A percentile compares a stretch with the other conserved stretches of the same genome.
Evolutionary conservation across 2,888 invertebrate genomes (phyloP).

Genomic region (Perizoma flavofasciatum): DNA sequence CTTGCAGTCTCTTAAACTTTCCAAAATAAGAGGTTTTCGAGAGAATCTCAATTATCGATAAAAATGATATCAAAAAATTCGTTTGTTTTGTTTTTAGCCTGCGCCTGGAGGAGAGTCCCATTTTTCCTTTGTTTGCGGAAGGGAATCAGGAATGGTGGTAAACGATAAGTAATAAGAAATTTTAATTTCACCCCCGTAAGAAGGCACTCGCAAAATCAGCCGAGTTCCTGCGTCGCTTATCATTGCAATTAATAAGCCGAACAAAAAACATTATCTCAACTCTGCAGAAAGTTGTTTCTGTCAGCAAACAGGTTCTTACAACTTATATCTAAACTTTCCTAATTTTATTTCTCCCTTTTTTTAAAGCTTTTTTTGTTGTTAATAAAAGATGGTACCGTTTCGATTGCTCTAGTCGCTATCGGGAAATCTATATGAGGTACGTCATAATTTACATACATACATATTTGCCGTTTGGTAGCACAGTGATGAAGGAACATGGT

Average conservation of each 20-base stretch:
- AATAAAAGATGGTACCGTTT: conserved; percentile 28
- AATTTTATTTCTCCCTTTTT: conserved; percentile 36
- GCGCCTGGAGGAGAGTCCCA: conserved; percentile 74
- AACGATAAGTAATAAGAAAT: conserved; percentile 76
- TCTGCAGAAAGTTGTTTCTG: conserved; percentile 58
- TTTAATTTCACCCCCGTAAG: conserved; percentile 77
- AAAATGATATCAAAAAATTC: conserved; percentile 83
- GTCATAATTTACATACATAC: conserved; percentile 72
- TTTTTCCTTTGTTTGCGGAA: conserved; percentile 80
- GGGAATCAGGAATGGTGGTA: conserved; percentile 72
- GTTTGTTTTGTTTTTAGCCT: conserved; percentile 82
- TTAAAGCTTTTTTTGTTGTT: conserved; percentile 40
- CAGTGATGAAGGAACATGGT: conserved; percentile 75
- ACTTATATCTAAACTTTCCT: conserved; percentile 53
- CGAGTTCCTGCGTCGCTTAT: conserved; percentile 77
- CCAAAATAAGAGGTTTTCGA: conserved; percentile 82
- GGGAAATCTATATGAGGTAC: conserved; percentile 59
- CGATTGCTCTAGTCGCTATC: conserved; percentile 49
- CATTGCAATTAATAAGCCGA: conserved; percentile 75
- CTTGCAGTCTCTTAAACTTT: conserved; percentile 81
- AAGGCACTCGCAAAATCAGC: conserved; percentile 72
- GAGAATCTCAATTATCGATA: conserved; percentile 83
- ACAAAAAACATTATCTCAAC: conserved; percentile 67
- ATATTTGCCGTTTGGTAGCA: conserved; percentile 67
- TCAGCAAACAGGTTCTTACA: conserved; percentile 54